Evolutionary conservation across 2,797 vertebrate species (phyloP).

Genomic region (Acrocephalus scirpaceus): DNA sequence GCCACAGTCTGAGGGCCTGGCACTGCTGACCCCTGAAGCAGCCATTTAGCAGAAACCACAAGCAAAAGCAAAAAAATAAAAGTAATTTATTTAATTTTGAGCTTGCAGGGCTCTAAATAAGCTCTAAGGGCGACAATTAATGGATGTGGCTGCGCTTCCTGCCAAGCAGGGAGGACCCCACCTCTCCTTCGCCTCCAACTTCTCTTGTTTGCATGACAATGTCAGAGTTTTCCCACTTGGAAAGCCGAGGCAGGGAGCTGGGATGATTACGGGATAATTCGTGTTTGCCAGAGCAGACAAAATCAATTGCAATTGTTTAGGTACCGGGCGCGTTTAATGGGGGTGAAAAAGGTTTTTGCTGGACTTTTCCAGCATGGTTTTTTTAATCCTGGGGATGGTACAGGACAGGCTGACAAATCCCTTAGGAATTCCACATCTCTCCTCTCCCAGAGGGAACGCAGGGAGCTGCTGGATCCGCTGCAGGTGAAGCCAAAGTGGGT

Average conservation of each 20-base stretch:
- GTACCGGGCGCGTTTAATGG: slow-evolving; percentile 6
- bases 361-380: not conserved
- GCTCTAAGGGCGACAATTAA: not conserved
- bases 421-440: not conserved
- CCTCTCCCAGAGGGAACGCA: not conserved
- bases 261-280: slow-evolving; percentile 67
- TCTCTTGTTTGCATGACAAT: slow-evolving; percentile 29
- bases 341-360: slow-evolving; percentile 32
- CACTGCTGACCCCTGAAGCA: not conserved
- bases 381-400: not conserved
- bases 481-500: not conserved
- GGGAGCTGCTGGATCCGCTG: not conserved
- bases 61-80: slow-evolving; percentile 31
- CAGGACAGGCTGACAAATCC: not conserved
- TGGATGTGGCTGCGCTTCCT: not conserved
- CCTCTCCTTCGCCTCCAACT: not conserved
- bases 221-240: slow-evolving; percentile 34
- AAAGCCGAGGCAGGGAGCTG: slow-evolving; percentile 58
- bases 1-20: not conserved
- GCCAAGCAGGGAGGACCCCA: not conserved
- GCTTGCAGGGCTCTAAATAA: not conserved
- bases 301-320: slow-evolving; percentile 72
- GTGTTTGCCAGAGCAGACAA: slow-evolving; percentile 68
- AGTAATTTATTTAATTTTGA: not conserved
- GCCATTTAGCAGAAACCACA: not conserved